A percentile compares a stretch with the other conserved stretches of the same genome.
phyloP scores from a whole-genome alignment of 2,113 vertebrate species.

The Fregetta grallaria region DNA sequence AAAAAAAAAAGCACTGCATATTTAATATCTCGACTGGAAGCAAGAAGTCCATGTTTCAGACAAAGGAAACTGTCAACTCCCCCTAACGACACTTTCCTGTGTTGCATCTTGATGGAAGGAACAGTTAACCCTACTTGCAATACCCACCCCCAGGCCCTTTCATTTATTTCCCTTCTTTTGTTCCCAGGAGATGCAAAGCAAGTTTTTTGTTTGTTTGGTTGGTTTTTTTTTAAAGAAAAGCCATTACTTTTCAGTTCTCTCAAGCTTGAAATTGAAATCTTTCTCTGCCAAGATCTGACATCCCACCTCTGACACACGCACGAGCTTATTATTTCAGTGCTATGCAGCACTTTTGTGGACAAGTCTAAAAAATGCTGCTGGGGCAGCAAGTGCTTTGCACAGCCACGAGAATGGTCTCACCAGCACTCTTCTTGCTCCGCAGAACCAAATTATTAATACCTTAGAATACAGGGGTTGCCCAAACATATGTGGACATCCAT shows the following conservation, averaged over 20 bases:
- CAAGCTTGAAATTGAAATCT: background rate
- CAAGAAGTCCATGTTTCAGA: background rate
- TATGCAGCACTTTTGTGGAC: background rate
- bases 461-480: background rate
- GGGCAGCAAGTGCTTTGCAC: background rate
- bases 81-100: constrained; percentile 22
- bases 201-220: too few relatives aligned
- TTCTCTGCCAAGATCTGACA: background rate
- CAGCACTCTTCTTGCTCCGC: background rate
- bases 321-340: background rate
- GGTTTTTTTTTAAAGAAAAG: background rate
- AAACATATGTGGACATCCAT: background rate
- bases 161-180: background rate
- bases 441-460: background rate
- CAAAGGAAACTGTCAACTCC: constrained; percentile 46
- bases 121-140: background rate
- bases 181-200: background rate
- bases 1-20: background rate
- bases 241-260: background rate
- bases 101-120: constrained; percentile 1
- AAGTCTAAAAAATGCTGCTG: background rate
- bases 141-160: background rate
- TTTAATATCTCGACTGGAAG: background rate
- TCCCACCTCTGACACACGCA: background rate
- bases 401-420: accelerated